Evolutionary conservation across 2,113 vertebrate species (phyloP).

Genomic region (Sebastes schlegelii): DNA sequence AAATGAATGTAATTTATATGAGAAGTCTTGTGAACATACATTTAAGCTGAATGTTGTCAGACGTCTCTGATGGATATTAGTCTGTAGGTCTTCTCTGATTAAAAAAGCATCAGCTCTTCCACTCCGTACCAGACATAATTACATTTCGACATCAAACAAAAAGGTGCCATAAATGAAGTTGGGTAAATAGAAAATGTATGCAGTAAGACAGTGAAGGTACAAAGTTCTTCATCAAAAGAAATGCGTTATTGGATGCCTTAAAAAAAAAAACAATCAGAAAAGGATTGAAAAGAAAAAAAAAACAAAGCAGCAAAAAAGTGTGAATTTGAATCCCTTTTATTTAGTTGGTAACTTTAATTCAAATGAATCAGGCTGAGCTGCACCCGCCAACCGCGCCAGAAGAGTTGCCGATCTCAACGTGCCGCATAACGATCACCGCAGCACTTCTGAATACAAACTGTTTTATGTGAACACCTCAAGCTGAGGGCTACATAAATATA

Average conservation of each 20-base stretch:
- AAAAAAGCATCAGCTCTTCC: conserved; percentile 36
- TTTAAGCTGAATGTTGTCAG: neutral
- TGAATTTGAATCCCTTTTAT: conserved; percentile 73
- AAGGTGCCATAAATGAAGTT: conserved; percentile 26
- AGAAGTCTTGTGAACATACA: neutral
- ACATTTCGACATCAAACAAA: conserved; percentile 70
- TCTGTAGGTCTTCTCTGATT: conserved; percentile 6
- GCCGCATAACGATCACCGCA: conserved; percentile 67
- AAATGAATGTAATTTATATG: neutral
- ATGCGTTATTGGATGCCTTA: conserved; percentile 28
- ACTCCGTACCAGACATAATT: conserved; percentile 15
- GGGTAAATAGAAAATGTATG: conserved; percentile 44
- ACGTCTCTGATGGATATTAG: conserved; percentile 10
- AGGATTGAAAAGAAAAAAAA: conserved; percentile 28
- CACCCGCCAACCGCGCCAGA: conserved; percentile 71
- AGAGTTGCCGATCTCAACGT: conserved; percentile 71
- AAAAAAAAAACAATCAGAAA: conserved; percentile 43
- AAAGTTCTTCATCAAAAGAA: conserved; percentile 74
- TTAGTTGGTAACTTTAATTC: conserved; percentile 79
- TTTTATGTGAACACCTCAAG: conserved; percentile 79
- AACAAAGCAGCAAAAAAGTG: conserved; percentile 55
- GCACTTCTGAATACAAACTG: conserved; percentile 78
- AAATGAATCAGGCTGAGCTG: conserved; percentile 68
- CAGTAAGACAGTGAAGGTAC: conserved; percentile 26
- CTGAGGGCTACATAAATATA: conserved; percentile 83